Conservation (phyloP, 2,113 vertebrate species). For the Emydocephalus ijimae region DNA sequence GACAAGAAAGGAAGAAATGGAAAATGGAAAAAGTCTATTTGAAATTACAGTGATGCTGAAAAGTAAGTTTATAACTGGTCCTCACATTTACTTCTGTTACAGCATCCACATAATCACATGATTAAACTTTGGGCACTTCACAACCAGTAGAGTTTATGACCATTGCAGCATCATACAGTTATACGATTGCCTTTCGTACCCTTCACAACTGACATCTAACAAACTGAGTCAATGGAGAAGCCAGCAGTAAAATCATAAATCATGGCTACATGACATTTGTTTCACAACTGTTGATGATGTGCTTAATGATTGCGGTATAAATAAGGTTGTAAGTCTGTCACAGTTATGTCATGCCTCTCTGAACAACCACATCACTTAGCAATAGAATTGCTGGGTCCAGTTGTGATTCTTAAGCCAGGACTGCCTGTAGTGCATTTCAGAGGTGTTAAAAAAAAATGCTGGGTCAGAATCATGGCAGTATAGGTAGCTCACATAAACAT, state of each 20-base stretch:
- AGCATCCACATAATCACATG: neutral
- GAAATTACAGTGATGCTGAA: neutral
- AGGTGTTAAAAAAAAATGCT: neutral
- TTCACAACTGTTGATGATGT: neutral
- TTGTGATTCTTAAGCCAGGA: neutral
- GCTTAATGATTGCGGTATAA: neutral
- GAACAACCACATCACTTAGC: neutral
- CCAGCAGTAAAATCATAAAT: neutral
- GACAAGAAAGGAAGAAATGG: neutral
- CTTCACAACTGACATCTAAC: neutral
- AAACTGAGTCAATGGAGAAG: neutral
- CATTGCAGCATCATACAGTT: neutral
- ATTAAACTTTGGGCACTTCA: neutral
- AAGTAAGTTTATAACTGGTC: neutral
- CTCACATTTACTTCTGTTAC: neutral
- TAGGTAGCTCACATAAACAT: neutral
- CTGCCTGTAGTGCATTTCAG: neutral
- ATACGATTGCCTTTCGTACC: neutral
- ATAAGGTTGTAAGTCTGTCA: neutral
- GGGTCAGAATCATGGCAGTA: neutral
- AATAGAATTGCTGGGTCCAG: neutral
- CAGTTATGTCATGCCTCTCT: neutral
- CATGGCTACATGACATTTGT: neutral
- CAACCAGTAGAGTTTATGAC: neutral
- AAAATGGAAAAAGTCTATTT: neutral